Evolutionary conservation across 2,113 vertebrate species (phyloP).

Genomic region (Platysteira castanea): DNA sequence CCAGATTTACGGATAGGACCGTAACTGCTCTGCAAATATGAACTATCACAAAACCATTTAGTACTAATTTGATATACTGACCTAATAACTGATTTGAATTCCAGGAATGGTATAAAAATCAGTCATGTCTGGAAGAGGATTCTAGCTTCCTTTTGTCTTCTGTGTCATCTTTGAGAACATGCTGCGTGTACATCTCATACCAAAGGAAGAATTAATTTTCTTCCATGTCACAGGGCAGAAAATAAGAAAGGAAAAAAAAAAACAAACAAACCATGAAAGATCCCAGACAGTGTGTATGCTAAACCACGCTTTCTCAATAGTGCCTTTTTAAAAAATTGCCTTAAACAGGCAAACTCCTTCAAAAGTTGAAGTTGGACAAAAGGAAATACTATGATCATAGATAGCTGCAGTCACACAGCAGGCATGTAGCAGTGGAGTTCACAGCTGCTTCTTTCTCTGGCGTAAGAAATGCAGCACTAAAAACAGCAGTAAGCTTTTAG

Average conservation of each 20-base stretch:
- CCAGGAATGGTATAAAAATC: neutral
- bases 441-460: neutral
- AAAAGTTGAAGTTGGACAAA: neutral
- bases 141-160: neutral
- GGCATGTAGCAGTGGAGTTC: neutral
- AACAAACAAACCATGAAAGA: neutral
- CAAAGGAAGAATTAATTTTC: neutral
- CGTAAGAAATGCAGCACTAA: neutral
- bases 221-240: neutral
- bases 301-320: neutral
- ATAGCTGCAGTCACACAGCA: neutral
- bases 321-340: neutral
- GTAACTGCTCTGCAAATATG: neutral
- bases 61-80: neutral
- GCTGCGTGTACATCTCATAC: rapidly evolving
- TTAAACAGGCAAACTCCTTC: neutral
- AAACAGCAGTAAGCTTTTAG: neutral
- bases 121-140: neutral
- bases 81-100: neutral
- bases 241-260: neutral
- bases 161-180: neutral
- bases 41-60: neutral
- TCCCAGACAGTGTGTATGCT: neutral
- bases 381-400: neutral
- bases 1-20: neutral